phyloP scores from a whole-genome alignment of 1,140 invertebrate species.

The Scaptomyza pallida region DNA sequence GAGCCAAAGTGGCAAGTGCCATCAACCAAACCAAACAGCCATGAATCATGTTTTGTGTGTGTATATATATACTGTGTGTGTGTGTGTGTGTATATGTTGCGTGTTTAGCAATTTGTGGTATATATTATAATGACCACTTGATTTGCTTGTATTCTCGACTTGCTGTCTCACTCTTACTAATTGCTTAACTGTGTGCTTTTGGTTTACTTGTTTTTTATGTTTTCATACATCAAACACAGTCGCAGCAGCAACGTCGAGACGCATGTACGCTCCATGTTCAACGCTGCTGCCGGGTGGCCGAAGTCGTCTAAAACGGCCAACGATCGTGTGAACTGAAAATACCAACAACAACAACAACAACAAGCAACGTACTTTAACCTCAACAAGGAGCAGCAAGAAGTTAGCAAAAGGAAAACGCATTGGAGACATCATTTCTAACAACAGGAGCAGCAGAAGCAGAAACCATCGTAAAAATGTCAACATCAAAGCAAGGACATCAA shows the following conservation, averaged over 20 bases:
- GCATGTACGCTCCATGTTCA: slow-evolving; percentile 72
- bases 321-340: slow-evolving; percentile 40
- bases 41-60: slow-evolving; percentile 52
- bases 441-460: neutral
- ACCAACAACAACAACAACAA: slow-evolving; percentile 22
- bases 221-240: slow-evolving; percentile 52
- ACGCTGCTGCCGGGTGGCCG: slow-evolving; percentile 70
- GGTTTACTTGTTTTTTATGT: slow-evolving; percentile 3
- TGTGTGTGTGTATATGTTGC: slow-evolving; percentile 46
- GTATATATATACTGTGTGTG: slow-evolving; percentile 5
- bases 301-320: slow-evolving; percentile 54
- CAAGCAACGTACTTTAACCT: slow-evolving; percentile 14
- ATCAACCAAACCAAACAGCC: slow-evolving; percentile 50
- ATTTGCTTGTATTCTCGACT: slow-evolving; percentile 54
- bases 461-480: slow-evolving; percentile 46
- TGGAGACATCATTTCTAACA: neutral
- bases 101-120: slow-evolving; percentile 76
- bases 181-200: slow-evolving; percentile 42
- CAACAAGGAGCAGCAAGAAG: neutral
- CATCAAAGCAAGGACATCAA: slow-evolving; percentile 57
- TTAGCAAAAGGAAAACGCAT: too few species aligned
- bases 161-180: slow-evolving; percentile 38
- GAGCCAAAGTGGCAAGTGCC: slow-evolving; percentile 37
- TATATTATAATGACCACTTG: slow-evolving; percentile 81
- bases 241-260: slow-evolving; percentile 67